phyloP scores from a whole-genome alignment of 2,797 vertebrate species.

The Helostoma temminkii region DNA sequence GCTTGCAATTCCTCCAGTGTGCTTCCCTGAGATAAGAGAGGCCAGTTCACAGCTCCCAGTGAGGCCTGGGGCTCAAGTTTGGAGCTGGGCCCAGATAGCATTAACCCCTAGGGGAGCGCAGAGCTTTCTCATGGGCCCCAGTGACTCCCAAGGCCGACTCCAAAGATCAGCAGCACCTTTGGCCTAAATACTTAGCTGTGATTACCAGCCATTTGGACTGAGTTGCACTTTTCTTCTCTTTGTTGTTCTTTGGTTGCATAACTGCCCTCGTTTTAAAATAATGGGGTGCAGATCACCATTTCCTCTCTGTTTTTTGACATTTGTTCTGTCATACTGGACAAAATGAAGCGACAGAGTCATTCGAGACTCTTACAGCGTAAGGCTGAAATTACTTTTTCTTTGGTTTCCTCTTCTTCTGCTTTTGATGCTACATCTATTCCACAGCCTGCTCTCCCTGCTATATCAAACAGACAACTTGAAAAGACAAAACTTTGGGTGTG shows the following conservation, averaged over 20 bases:
- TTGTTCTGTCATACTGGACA: not conserved
- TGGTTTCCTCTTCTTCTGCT: fast-evolving
- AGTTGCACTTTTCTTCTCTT: constrained; percentile 43
- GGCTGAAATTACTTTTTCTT: not conserved
- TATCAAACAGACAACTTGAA: constrained; percentile 27
- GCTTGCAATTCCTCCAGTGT: constrained; percentile 78
- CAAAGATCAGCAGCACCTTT: constrained; percentile 68
- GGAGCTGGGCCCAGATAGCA: constrained; percentile 66
- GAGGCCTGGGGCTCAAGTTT: constrained; percentile 67
- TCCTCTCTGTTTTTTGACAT: constrained; percentile 9
- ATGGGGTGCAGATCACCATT: constrained; percentile 33
- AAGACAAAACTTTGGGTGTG: constrained; percentile 1
- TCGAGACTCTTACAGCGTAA: not conserved
- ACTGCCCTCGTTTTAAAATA: constrained; percentile 53
- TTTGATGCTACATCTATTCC: not conserved
- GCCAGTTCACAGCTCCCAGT: constrained; percentile 70
- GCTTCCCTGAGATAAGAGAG: constrained; percentile 85
- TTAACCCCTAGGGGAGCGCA: constrained; percentile 35
- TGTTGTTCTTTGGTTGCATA: constrained; percentile 66
- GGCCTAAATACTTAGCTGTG: constrained; percentile 72
- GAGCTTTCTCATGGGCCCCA: constrained; percentile 60
- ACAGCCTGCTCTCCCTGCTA: not conserved
- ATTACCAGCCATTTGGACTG: constrained; percentile 58
- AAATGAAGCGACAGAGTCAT: constrained; percentile 2
- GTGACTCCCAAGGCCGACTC: constrained; percentile 35